These are phyloP conservation scores for Pristionchus arcanus DNA, from an alignment of 2,888 invertebrate species.

Conservation along the genomic window DNA sequence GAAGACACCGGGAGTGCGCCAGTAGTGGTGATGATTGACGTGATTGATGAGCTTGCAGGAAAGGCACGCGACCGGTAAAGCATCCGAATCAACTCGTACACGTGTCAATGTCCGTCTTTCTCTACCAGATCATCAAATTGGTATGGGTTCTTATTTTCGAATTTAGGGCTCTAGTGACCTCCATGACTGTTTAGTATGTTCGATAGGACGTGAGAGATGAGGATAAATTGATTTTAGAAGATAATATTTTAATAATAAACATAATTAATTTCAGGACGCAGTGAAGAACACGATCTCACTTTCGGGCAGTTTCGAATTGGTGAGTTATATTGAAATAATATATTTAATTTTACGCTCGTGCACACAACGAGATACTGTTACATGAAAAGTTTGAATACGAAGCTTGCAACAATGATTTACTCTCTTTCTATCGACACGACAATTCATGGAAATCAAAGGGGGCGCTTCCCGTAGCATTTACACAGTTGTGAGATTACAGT, in stretches of 20 bases:
- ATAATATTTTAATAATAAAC: neutral
- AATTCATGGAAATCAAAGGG: conserved; percentile 6
- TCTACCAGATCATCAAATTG: conserved; percentile 78
- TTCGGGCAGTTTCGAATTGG: conserved; percentile 78
- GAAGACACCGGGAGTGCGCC: neutral
- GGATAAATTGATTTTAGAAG: neutral
- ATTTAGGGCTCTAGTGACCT: no score
- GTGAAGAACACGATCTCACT: conserved; percentile 78
- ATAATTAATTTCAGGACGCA: conserved; percentile 72
- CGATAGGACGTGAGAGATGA: neutral
- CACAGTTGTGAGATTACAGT: conserved; percentile 16
- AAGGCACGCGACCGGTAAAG: conserved; percentile 76
- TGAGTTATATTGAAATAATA: conserved; percentile 59
- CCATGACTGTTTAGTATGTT: no score
- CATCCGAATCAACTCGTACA: conserved; percentile 77
- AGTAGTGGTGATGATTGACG: neutral
- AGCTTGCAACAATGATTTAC: neutral
- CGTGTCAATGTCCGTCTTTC: conserved; percentile 77
- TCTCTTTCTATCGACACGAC: neutral
- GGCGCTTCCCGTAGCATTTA: neutral
- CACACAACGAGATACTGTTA: no score
- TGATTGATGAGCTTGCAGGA: conserved; percentile 61
- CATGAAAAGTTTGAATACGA: no score
- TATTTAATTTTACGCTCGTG: no score
- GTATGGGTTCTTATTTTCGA: conserved; percentile 62